Evolutionary conservation across 2,888 invertebrate genomes (phyloP).

Genomic region (Thysanoteuthis rhombus): DNA sequence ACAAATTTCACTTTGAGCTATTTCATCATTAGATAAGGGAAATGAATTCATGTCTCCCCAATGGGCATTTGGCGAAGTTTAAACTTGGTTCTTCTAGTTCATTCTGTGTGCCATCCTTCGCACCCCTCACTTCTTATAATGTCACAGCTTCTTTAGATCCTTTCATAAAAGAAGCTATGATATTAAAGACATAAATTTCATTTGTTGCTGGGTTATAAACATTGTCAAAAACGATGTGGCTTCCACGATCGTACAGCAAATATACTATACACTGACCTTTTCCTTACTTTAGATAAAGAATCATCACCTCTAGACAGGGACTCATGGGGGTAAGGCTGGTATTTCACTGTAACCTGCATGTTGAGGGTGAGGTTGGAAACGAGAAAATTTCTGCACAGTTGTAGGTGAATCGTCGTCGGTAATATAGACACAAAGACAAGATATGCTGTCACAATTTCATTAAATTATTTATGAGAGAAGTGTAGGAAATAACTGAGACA

Average conservation of each 20-base stretch:
- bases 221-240: not conserved
- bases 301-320: not conserved
- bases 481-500: not conserved
- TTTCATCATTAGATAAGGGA: too few relatives aligned
- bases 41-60: too few relatives aligned
- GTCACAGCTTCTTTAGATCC: not conserved
- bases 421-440: not conserved
- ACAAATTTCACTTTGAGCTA: too few relatives aligned
- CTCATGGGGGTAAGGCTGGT: too few relatives aligned
- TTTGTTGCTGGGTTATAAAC: not conserved
- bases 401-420: not conserved
- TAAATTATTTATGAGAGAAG: not conserved
- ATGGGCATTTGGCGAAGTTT: too few relatives aligned
- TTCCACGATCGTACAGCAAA: not conserved
- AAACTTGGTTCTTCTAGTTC: too few relatives aligned
- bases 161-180: not conserved
- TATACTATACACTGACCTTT: not conserved
- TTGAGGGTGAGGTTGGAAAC: not conserved
- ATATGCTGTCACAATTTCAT: not conserved
- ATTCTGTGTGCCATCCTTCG: too few relatives aligned
- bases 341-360: not conserved
- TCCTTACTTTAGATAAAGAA: too few relatives aligned
- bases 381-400: not conserved
- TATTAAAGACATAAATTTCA: not conserved
- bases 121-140: too few relatives aligned